Evolutionary conservation across 64 coral and sea anemone species (phyloP), one percentile per base, ranked within the genome.

Genomic region (Actinia equina): DNA sequence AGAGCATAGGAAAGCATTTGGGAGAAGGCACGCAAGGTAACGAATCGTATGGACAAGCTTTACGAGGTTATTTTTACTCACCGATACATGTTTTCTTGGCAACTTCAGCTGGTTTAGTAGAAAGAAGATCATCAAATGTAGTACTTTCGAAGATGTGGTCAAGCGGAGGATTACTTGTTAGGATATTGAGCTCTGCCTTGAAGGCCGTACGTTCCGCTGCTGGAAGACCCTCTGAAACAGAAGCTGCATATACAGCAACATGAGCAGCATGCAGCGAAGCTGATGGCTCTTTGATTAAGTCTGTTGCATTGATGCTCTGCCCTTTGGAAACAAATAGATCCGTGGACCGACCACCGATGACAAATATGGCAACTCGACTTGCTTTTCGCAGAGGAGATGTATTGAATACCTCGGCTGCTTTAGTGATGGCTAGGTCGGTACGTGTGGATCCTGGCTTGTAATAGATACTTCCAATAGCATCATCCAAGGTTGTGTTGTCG

Each of bases 381-480:
- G 84, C 94, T 20, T 63, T 65, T 43, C 94, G 91, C 1, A 25
- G 13, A 42, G 58, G 43, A 22, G 94, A 85, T 12, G 17, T 56
- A 44, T 86, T 96, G 51, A 96, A 96, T 19, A 96, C 91, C 23
- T 93, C 91, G 7, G 89, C 37, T 2, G 91, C 89, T 27, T 86
- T 80, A n/a, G 89, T 88, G 65, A 93, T 59, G n/a, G 94, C 91
- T 45, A 96, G 79, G 84, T 96, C 94, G 2, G 94, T 93, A 2
- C 94, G 89, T 19, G 92, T 96, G 22, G 83, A 88, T 13, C 94
- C 94, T 19, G 83, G 46, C 41, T 96, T 96, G 58, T 81, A 96
- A 44, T 69, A 96, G 3, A 96, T 88, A 41, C 86, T 96, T 23
- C 59, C 79, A 14, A 96, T 79, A 19, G 88, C 88, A 43, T 58